Conservation (phyloP, 2,797 vertebrate genomes). For the Eulemur albifrons region DNA sequence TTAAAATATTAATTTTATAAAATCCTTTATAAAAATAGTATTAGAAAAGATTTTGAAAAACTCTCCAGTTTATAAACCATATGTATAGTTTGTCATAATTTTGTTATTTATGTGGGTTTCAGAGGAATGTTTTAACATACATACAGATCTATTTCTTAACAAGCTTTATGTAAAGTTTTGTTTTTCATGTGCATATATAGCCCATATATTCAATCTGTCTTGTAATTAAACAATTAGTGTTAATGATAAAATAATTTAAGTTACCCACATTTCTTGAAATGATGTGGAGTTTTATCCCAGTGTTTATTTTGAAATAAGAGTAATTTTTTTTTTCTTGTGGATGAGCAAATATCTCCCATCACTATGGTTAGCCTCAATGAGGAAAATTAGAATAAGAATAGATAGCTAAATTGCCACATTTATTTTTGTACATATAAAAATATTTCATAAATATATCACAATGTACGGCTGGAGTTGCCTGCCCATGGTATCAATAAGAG, state of each 20-base stretch:
- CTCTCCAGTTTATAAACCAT: background rate
- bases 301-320: background rate
- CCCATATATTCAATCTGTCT: background rate
- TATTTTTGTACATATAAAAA: conserved; percentile 72
- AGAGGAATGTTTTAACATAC: background rate
- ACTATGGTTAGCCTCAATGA: conserved; percentile 74
- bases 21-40: background rate
- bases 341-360: conserved; percentile 78
- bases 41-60: background rate
- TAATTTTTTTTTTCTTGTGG: background rate
- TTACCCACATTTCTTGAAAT: conserved; percentile 24
- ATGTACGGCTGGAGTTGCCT: conserved; percentile 88
- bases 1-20: conserved; percentile 27
- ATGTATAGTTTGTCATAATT: background rate
- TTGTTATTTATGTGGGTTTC: conserved; percentile 32
- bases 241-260: background rate
- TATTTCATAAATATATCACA: conserved; percentile 74
- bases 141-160: background rate
- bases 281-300: background rate
- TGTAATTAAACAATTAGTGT: background rate
- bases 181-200: background rate
- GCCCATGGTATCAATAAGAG: conserved; percentile 80
- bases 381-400: conserved; percentile 64
- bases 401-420: conserved; percentile 42
- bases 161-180: background rate